Conservation (phyloP, 2,113 vertebrate species). For the Ictidomys tridecemlineatus region DNA sequence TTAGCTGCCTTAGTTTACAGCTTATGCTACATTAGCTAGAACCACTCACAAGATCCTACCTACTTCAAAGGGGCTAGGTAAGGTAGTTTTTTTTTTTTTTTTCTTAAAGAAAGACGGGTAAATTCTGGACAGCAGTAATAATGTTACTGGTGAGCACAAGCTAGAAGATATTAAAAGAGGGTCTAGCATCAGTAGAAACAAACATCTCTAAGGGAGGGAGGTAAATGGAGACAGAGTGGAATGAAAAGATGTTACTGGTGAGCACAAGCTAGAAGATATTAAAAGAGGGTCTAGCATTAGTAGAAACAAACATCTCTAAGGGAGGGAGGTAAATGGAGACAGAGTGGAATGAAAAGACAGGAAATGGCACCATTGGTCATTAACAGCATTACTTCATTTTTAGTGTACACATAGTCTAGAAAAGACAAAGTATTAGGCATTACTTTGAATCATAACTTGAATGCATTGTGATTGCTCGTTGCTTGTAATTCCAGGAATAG, state of each 20-base stretch:
- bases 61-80: background rate
- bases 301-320: constrained; percentile 19
- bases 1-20: background rate
- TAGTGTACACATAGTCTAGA: background rate
- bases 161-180: background rate
- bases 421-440: background rate
- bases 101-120: background rate
- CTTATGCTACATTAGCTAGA: background rate
- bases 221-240: background rate
- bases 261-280: background rate
- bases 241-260: background rate
- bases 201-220: background rate
- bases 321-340: background rate
- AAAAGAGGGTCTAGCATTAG: background rate
- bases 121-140: too few relatives aligned
- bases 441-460: constrained; percentile 2
- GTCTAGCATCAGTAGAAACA: background rate
- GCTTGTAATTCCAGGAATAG: background rate
- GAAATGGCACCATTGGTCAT: background rate
- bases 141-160: background rate
- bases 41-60: background rate
- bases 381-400: background rate
- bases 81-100: background rate
- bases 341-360: background rate
- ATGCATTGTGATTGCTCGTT: background rate